Evolutionary conservation across 2,888 invertebrate genomes (phyloP).

Genomic region (Phlogophora meticulosa): DNA sequence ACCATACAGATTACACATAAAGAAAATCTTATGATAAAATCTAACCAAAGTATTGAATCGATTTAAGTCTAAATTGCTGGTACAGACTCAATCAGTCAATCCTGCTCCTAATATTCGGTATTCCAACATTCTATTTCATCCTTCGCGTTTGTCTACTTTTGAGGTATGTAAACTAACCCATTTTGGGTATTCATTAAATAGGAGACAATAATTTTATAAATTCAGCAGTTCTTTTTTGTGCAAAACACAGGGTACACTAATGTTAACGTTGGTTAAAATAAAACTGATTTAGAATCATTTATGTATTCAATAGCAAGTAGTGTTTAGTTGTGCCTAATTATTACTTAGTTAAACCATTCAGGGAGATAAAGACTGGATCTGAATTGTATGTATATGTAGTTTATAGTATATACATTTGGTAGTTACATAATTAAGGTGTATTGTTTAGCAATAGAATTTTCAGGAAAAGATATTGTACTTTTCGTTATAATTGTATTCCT

Average conservation of each 20-base stretch:
- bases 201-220: background rate
- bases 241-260: constrained; percentile 18
- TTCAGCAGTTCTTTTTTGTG: constrained; percentile 1
- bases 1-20: background rate
- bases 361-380: no score
- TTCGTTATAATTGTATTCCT: no score
- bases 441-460: no score
- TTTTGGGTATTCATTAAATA: constrained; percentile 2
- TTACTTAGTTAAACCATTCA: no score
- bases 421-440: no score
- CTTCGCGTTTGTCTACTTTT: background rate
- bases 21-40: background rate
- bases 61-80: background rate
- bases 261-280: background rate
- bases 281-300: no score
- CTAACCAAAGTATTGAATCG: background rate
- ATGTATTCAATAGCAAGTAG: no score
- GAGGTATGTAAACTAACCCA: constrained; percentile 21
- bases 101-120: background rate
- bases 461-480: no score
- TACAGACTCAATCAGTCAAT: background rate
- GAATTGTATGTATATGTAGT: no score
- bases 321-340: no score
- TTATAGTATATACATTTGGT: no score
- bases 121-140: constrained; percentile 15